Conservation (phyloP, 2,888 invertebrate species). For the Ellobium chinense region DNA sequence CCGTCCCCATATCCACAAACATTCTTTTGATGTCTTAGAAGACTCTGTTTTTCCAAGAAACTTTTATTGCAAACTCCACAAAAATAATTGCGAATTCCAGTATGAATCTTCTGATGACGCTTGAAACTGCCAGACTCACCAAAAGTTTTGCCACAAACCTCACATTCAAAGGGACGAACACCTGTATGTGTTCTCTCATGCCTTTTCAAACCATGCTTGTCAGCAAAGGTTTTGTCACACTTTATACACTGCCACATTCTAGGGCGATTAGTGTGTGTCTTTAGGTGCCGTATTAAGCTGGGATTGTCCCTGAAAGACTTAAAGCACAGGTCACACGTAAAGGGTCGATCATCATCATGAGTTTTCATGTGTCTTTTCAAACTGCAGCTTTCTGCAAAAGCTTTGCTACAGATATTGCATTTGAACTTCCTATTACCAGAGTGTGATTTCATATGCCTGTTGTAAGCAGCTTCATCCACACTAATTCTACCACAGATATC, state of each 20-base stretch:
- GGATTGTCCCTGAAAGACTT: conserved; percentile 36
- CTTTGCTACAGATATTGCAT: conserved; percentile 33
- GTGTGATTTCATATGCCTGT: conserved; percentile 37
- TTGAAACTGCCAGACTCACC: conserved; percentile 40
- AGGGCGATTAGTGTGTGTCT: conserved; percentile 29
- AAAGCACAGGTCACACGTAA: conserved; percentile 34
- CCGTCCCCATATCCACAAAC: conserved; percentile 24
- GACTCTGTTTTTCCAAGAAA: conserved; percentile 44
- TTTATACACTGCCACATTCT: conserved; percentile 26
- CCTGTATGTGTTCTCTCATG: conserved; percentile 37
- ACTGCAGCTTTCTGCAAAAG: conserved; percentile 33
- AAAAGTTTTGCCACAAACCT: conserved; percentile 30
- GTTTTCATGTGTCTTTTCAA: conserved; percentile 39
- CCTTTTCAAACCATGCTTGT: conserved; percentile 35
- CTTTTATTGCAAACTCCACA: conserved; percentile 25
- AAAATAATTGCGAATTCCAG: conserved; percentile 28
- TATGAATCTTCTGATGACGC: conserved; percentile 40
- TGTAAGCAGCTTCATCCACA: conserved; percentile 23
- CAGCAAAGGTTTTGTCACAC: conserved; percentile 38
- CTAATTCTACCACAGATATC: conserved; percentile 20
- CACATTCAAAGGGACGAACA: conserved; percentile 36
- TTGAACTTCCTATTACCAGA: conserved; percentile 24
- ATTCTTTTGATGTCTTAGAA: conserved; percentile 32
- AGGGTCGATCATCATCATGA: conserved; percentile 33
- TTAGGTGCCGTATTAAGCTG: conserved; percentile 20